phyloP scores from a whole-genome alignment of 1,140 invertebrate genomes.

The Drosophila truncata region DNA sequence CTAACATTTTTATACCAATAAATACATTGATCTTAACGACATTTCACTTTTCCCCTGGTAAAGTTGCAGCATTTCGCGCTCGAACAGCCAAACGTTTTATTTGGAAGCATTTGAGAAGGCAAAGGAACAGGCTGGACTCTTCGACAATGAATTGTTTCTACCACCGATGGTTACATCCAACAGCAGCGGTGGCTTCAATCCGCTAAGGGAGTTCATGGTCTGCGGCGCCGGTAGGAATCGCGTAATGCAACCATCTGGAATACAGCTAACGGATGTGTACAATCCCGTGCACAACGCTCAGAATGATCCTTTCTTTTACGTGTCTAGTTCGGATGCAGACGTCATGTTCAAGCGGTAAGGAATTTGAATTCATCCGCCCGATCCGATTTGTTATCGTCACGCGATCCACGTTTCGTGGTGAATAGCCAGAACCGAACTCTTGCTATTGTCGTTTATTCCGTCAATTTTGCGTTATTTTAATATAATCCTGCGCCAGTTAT shows the following conservation, averaged over 20 bases:
- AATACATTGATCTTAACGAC: background rate
- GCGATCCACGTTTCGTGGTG: background rate
- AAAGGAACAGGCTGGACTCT: background rate
- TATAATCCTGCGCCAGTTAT: background rate
- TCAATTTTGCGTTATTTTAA: slow-evolving; percentile 10
- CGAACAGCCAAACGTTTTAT: background rate
- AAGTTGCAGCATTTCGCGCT: slow-evolving; percentile 15
- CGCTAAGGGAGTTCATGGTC: slow-evolving; percentile 7
- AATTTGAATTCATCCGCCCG: slow-evolving; percentile 20
- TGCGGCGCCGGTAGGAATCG: background rate
- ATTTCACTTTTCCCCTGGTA: background rate
- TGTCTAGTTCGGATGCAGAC: too few species aligned
- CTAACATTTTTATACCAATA: background rate
- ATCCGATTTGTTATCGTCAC: slow-evolving; percentile 10
- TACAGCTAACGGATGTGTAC: background rate
- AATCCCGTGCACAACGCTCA: background rate
- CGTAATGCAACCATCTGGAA: background rate
- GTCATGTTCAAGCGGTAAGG: slow-evolving; percentile 3
- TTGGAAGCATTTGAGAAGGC: background rate
- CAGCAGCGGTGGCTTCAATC: slow-evolving; percentile 1
- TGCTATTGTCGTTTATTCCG: background rate
- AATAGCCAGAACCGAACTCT: background rate
- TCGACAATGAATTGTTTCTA: background rate
- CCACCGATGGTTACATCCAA: background rate
- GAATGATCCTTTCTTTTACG: background rate